Evolutionary conservation across 2,888 invertebrate genomes (phyloP), one percentile per base, ranked within the genome.

Genomic region (Heliconius erato): DNA sequence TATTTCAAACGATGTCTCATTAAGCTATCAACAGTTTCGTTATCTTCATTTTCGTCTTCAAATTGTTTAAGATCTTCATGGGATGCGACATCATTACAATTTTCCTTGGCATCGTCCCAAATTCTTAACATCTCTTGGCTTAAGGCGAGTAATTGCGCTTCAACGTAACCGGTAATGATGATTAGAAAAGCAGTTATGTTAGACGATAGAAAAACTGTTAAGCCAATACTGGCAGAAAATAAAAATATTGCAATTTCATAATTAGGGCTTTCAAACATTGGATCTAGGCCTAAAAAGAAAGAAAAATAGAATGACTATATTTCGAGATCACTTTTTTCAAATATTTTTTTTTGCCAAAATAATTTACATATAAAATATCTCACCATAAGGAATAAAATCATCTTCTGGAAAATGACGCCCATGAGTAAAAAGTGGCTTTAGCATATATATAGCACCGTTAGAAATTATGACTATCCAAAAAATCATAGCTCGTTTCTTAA

Each of bases 251-350:
- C 90, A 69, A 92, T 87, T 84, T 93, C 92, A 80, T 89, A 93
- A 85, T 92, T 91, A 1, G 93, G 93, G 7, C 91, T 87, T 79
- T 91, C 89, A 6, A 86, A 84, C 88, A 90, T 91, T 16, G 93
- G 93, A 68, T 92, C 91, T 9, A 93, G 82, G 83, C 93, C 93
- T 93, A 88, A 11, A 40, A 77, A 23, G 7, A 0, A 9, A 23
- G 54, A 40, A 59, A 32, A 65, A 65, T 3, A 49, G 3, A 12
- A 14, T 14, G 6, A 49, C 11, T 28, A 26, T 6, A n/a, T 28
- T 49, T 26, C 9, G n/a, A 44, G 12, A n/a, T 69, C 11, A 68
- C 6, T 69, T 23, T 71, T 40, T 35, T 4, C 12, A 40, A 40
- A 4, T 74, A 3, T 23, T 11, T 49, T 49, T 23, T n/a, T 71